Conservation (phyloP, 2,888 invertebrate species). For the Electrophaes corylata region DNA sequence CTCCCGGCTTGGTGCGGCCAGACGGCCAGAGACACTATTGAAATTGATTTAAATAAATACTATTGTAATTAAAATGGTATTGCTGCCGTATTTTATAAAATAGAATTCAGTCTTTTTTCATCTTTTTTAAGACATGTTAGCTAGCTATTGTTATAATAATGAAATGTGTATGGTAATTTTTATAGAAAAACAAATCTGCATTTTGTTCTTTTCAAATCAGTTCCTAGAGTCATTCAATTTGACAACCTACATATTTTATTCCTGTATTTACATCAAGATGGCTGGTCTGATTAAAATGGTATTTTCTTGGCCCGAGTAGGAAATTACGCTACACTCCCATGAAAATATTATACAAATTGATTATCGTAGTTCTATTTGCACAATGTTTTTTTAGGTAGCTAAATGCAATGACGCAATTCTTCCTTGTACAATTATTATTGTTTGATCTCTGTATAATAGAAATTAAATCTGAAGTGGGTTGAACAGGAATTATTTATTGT, state of each 20-base stretch:
- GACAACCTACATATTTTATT: background rate
- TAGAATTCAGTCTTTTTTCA: constrained; percentile 81
- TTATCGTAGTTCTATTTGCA: constrained; percentile 2
- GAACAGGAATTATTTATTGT: constrained; percentile 58
- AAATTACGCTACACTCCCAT: background rate
- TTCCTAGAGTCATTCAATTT: background rate
- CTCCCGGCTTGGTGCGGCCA: constrained; percentile 33
- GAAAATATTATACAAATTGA: background rate
- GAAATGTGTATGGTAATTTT: constrained; percentile 81
- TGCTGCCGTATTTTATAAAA: constrained; percentile 83
- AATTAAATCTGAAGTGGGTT: constrained; percentile 68
- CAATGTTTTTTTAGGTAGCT: background rate
- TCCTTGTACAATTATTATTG: constrained; percentile 56
- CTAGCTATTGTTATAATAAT: constrained; percentile 80
- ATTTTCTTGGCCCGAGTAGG: background rate
- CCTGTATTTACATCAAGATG: constrained; percentile 1
- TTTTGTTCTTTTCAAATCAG: constrained; percentile 58
- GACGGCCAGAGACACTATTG: constrained; percentile 81
- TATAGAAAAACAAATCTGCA: constrained; percentile 80
- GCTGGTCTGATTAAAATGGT: constrained; percentile 5
- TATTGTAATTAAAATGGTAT: constrained; percentile 81
- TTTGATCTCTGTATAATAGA: constrained; percentile 77
- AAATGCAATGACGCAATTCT: constrained; percentile 17
- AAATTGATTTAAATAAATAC: constrained; percentile 82
- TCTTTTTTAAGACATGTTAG: constrained; percentile 83